phyloP scores from a whole-genome alignment of 1,140 invertebrate genomes.

The Drosophila repletoides region DNA sequence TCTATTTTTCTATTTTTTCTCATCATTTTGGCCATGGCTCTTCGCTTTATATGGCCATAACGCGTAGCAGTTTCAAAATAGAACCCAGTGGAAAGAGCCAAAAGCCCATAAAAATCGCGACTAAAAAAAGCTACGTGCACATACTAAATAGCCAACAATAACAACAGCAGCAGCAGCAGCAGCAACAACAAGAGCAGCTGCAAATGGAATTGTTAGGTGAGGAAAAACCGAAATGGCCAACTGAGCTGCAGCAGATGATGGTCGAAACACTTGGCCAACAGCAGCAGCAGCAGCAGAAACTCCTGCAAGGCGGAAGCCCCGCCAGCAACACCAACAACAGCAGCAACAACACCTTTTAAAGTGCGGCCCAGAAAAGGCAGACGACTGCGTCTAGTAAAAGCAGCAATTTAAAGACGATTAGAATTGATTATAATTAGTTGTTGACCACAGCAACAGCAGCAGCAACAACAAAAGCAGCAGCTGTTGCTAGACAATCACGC shows the following conservation, averaged over 20 bases:
- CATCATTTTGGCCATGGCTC: conserved; percentile 28
- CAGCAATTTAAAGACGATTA: conserved; percentile 80
- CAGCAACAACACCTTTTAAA: conserved; percentile 62
- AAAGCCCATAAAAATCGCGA: conserved; percentile 67
- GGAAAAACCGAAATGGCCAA: conserved; percentile 24
- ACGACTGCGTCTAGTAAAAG: conserved; percentile 39
- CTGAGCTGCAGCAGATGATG: background rate
- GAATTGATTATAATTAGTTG: conserved; percentile 81
- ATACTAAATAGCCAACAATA: conserved; percentile 64
- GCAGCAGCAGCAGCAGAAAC: conserved; percentile 3
- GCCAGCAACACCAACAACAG: background rate
- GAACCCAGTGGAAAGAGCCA: conserved; percentile 68
- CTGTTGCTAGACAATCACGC: background rate
- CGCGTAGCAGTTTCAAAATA: conserved; percentile 63
- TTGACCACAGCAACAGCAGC: conserved; percentile 29
- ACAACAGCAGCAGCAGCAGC: conserved; percentile 6
- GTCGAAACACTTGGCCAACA: background rate
- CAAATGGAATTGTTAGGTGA: conserved; percentile 51
- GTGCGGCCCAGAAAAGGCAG: conserved; percentile 65
- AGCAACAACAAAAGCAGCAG: background rate
- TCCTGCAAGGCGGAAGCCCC: conserved; percentile 60
- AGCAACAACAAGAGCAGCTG: conserved; percentile 22
- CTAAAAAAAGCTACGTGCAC: conserved; percentile 61
- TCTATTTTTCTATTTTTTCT: conserved; percentile 22
- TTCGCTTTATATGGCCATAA: no score